Percentiles rank a stretch among this genome's conserved stretches.
Evolutionary conservation across 2,113 vertebrate species (phyloP).

Genomic region (Mustelus asterias): DNA sequence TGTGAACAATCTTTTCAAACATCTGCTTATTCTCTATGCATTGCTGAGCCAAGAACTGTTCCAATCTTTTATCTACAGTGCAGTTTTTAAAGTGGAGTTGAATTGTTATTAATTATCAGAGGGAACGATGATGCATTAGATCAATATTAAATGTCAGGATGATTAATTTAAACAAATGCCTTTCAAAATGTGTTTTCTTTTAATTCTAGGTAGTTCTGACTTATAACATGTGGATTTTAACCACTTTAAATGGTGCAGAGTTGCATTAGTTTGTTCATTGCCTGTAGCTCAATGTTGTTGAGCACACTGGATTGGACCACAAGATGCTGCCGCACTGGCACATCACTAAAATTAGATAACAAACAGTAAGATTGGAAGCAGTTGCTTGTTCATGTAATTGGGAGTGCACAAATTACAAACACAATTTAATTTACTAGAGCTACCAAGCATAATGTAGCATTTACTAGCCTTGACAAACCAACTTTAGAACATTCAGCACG

Average conservation of each 20-base stretch:
- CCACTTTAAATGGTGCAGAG: neutral
- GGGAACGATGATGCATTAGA: neutral
- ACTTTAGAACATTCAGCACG: conserved; percentile 27
- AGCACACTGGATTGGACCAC: neutral
- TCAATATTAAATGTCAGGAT: neutral
- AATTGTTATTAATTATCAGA: conserved; percentile 9
- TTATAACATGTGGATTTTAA: neutral
- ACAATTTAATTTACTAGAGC: conserved; percentile 11
- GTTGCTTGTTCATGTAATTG: neutral
- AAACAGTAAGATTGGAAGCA: neutral
- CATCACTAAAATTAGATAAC: neutral
- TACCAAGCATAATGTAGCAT: neutral
- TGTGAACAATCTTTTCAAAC: conserved; percentile 11
- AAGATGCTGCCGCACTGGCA: neutral
- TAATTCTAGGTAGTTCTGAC: neutral
- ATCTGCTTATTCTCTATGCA: neutral
- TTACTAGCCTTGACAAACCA: neutral
- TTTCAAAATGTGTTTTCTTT: neutral
- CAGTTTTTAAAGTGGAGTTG: neutral
- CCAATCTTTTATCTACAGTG: neutral
- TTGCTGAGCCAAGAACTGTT: neutral
- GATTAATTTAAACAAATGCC: neutral
- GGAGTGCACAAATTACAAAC: neutral
- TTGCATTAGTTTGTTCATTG: neutral
- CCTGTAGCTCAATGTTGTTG: neutral